Evolutionary conservation across 30 jellyfish, hydroid and myxozoan genomes (phyloP), one percentile per base, ranked within the genome.

Genomic region (Haliclystus octoradiatus): DNA sequence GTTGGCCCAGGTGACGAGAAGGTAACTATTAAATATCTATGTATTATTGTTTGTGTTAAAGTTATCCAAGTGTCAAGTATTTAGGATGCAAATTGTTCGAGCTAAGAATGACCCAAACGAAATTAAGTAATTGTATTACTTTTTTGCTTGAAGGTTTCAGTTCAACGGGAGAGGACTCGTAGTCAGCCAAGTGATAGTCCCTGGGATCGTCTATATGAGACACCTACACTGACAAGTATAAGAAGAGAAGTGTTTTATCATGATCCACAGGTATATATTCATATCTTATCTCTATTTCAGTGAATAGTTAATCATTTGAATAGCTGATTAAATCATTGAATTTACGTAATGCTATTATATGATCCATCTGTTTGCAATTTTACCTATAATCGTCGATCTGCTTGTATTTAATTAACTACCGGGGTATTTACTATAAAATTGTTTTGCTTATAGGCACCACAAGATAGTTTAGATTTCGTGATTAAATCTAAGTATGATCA

Each of bases 401-500:
- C n/a, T n/a, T n/a, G n/a, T n/a, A 26, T 40, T 69, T 33, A 9
- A 3, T 28, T 52, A n/a, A n/a, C n/a, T n/a, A n/a, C n/a, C n/a
- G n/a, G n/a, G n/a, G n/a, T n/a, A n/a, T n/a, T n/a, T n/a, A n/a
- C n/a, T n/a, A n/a, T n/a, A n/a, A 19, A 40, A 9, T 40, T 40
- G 14, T 5, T 57, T 74, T 52, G 2, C 31, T 30, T 66, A 30
- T 70, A 86, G 96, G 92, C 94, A 5, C 97, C 97, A 2, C 52
- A 65, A n/a, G 97, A 87, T 51, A 69, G 75, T 27, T 52, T 87
- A 51, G 97, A 87, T 63, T 87, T 87, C 31, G 94, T 80, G 22
- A 76, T 87, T 49, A 87, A 87, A 70, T 87, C 97, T 4, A 75
- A 62, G 29, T 87, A 87, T 66, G 76, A 87, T 71, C 97, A 87